A percentile compares a stretch with the other conserved stretches of the same genome.
Conservation (phyloP, 2,113 vertebrate species). For the Gymnobelideus leadbeateri region DNA sequence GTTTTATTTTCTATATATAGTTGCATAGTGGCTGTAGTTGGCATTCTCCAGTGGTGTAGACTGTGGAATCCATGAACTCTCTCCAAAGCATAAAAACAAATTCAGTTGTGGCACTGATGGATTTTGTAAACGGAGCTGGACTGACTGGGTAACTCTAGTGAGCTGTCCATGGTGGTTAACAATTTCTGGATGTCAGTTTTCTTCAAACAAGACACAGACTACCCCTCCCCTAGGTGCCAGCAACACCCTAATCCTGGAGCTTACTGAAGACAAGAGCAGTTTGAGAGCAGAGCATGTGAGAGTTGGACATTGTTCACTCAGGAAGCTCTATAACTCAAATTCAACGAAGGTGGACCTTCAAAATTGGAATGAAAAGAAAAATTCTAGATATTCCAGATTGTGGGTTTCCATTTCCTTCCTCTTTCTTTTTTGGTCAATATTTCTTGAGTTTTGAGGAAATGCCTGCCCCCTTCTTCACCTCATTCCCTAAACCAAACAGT, state of each 20-base stretch:
- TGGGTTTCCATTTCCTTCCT: constrained; percentile 31
- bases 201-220: constrained; percentile 5
- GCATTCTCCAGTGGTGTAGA: constrained; percentile 33
- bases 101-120: constrained; percentile 46
- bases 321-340: neutral
- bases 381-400: neutral
- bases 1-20: neutral
- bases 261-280: rapidly evolving
- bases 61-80: constrained; percentile 9
- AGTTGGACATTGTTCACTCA: neutral
- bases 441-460: neutral
- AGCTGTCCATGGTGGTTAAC: constrained; percentile 86
- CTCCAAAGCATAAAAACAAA: constrained; percentile 35
- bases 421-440: neutral
- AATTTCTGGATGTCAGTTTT: constrained; percentile 24
- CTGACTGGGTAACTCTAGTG: constrained; percentile 68
- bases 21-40: constrained; percentile 35
- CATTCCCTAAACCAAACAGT: neutral
- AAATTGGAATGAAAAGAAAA: neutral
- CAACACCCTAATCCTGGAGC: neutral
- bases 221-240: neutral
- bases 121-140: constrained; percentile 15
- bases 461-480: neutral
- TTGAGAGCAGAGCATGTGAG: neutral
- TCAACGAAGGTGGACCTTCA: constrained; percentile 6